phyloP scores from a whole-genome alignment of 1,140 invertebrate species.

The Drosophila ananassae region DNA sequence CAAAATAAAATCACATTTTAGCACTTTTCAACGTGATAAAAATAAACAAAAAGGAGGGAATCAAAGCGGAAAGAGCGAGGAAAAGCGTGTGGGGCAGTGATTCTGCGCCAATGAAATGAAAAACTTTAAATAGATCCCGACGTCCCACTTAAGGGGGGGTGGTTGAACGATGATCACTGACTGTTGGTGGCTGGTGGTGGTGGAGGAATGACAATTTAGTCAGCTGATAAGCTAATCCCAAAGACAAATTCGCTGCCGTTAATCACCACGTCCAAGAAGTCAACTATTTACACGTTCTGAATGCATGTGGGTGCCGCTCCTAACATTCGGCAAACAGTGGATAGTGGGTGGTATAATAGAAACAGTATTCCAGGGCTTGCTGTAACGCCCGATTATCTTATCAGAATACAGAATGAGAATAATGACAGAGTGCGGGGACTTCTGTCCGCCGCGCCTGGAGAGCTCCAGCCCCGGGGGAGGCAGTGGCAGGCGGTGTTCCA shows the following conservation, averaged over 20 bases:
- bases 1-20: slow-evolving; percentile 66
- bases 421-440: slow-evolving; percentile 1
- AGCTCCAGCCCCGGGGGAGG: slow-evolving; percentile 6
- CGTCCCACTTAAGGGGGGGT: background rate
- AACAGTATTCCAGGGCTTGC: background rate
- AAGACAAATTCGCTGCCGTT: slow-evolving; percentile 14
- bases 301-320: slow-evolving; percentile 3
- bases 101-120: slow-evolving; percentile 53
- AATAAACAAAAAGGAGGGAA: slow-evolving; percentile 61
- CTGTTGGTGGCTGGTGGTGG: background rate
- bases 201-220: slow-evolving; percentile 8
- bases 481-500: slow-evolving; percentile 29
- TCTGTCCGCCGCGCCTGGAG: slow-evolving; percentile 19
- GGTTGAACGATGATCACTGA: background rate
- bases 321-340: slow-evolving; percentile 21
- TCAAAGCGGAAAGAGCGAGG: slow-evolving; percentile 2
- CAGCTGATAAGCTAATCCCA: slow-evolving; percentile 47
- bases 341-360: slow-evolving; percentile 1
- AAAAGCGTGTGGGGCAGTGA: slow-evolving; percentile 18
- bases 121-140: slow-evolving; percentile 53
- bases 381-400: slow-evolving; percentile 41
- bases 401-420: slow-evolving; percentile 3
- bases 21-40: slow-evolving; percentile 69
- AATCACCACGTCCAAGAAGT: slow-evolving; percentile 6
- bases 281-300: slow-evolving; percentile 12